Percentiles rank a stretch among this genome's conserved stretches.
Evolutionary conservation across 2,888 invertebrate species (phyloP).

Genomic region (Tanytarsus gracilentus): DNA sequence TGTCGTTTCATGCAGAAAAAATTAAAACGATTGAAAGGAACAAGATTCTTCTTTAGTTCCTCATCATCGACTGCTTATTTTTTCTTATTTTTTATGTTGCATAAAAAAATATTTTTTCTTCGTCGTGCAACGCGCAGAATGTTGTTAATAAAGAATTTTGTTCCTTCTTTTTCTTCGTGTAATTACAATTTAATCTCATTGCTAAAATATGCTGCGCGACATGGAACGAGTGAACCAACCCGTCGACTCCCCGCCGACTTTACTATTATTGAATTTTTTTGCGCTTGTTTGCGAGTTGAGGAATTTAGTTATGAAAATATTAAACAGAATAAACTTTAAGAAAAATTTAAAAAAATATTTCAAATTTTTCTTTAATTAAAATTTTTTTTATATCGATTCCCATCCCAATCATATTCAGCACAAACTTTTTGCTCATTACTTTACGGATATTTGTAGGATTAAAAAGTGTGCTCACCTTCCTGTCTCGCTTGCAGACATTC

Average conservation of each 20-base stretch:
- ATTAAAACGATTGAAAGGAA: too few species aligned
- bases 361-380: neutral
- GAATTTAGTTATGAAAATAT: too few species aligned
- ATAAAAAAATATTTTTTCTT: conserved; percentile 20
- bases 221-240: neutral
- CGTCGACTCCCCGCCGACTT: too few species aligned
- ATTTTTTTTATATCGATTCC: neutral
- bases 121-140: neutral
- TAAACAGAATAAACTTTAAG: too few species aligned
- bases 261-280: too few species aligned
- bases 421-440: neutral
- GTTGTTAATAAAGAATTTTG: conserved; percentile 13
- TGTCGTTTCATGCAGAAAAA: too few species aligned
- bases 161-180: neutral
- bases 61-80: neutral
- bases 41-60: neutral
- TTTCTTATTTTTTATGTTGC: neutral
- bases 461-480: conserved; percentile 38
- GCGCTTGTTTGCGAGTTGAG: too few species aligned
- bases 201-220: neutral
- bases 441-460: neutral
- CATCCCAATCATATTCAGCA: too few species aligned
- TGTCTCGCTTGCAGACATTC: conserved; percentile 39
- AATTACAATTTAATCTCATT: conserved; percentile 17
- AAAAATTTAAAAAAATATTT: too few species aligned